Base-by-base conservation (phyloP, 2,888 invertebrate species). In the Gerris lacustris region DNA sequence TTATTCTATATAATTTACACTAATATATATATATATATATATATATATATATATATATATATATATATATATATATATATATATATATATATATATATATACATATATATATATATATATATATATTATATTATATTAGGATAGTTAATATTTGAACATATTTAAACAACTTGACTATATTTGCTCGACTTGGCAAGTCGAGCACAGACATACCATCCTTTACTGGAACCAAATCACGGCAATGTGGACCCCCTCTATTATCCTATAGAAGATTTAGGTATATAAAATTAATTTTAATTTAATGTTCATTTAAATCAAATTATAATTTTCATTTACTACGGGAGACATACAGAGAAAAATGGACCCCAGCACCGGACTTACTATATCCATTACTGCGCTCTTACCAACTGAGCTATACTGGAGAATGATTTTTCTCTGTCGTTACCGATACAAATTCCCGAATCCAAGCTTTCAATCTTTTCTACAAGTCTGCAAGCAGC, bases 21-120 rank as follows among this genome's bases (percentile, higher is more conserved):
- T 11, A 11, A 55, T 15, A 55, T 47, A 47, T 47, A 47, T 47
- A 47, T 47, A 47, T 47, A 47, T 47, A 47, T 47, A 47, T 47
- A 47, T 47, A 47, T 47, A 47, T 47, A 47, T 47, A 47, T 47
- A 7, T n/a, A 47, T 47, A 47, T 47, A 7, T 7, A 7, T 7
- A 7, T 47, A 47, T 47, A 47, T 47, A 47, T 47, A 47, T 47
- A 47, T 47, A 47, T 47, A 47, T 47, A 47, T 47, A 47, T 47
- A 47, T 47, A 47, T 47, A 47, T 47, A 47, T 47, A 47, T 47
- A 47, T 47, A 47, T 47, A 47, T 47, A 47, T 47, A 47, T 47
- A 47, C 11, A 47, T 47, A 47, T 47, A 47, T 47, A 47, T 47
- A 47, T 47, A 47, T 47, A 47, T 47, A 47, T 47, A 47, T 47